Percentiles rank a stretch among this genome's conserved stretches.
phyloP scores from a whole-genome alignment of 2,113 vertebrate species.

The Thomomys bottae region DNA sequence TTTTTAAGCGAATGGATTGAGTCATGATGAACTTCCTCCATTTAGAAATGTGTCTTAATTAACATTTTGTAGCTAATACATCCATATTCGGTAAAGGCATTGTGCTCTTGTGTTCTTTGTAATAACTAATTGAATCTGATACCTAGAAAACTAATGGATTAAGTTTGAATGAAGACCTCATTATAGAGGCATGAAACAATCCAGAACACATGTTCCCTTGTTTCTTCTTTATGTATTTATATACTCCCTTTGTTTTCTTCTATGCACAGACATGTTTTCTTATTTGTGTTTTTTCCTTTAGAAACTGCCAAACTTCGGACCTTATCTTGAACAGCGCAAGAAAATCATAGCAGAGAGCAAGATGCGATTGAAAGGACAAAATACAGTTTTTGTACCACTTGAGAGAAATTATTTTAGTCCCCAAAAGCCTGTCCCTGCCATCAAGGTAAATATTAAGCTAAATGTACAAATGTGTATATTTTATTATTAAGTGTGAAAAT shows the following conservation, averaged over 20 bases:
- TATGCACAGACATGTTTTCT: neutral
- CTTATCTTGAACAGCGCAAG: constrained; percentile 90
- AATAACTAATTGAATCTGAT: neutral
- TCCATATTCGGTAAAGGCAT: neutral
- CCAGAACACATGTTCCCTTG: neutral
- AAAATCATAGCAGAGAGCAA: constrained; percentile 90
- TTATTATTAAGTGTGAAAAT: neutral
- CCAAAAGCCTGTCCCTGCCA: constrained; percentile 87
- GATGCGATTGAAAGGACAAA: constrained; percentile 80
- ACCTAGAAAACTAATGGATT: neutral
- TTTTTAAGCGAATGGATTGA: constrained; percentile 47
- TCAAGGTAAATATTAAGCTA: constrained; percentile 88
- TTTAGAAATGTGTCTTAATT: constrained; percentile 61
- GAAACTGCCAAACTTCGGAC: constrained; percentile 94
- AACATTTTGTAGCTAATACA: constrained; percentile 12
- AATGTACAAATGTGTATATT: neutral
- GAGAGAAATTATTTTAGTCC: constrained; percentile 79
- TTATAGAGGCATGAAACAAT: neutral
- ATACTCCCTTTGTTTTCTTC: neutral
- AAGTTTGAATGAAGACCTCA: neutral
- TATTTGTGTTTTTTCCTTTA: constrained; percentile 76
- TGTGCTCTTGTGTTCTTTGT: neutral
- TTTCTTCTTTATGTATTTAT: neutral
- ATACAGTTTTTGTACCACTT: neutral
- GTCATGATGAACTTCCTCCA: neutral